Evolutionary conservation across 1,140 invertebrate genomes (phyloP).

Genomic region (Micrasema longulum): DNA sequence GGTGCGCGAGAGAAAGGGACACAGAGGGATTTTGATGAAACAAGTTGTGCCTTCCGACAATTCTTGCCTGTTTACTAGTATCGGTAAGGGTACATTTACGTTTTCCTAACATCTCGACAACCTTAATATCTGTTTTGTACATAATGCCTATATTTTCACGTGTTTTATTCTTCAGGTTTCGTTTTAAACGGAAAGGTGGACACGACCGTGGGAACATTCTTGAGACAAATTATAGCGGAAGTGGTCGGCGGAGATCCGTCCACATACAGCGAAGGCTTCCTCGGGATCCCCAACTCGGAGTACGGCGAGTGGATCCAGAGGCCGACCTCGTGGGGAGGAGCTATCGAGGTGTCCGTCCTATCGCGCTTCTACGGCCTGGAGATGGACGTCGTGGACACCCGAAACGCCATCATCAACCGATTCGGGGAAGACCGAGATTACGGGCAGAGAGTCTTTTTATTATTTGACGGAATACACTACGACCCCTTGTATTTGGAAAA

Average conservation of each 20-base stretch:
- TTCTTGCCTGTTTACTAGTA: slow-evolving; percentile 94
- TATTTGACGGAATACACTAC: slow-evolving; percentile 97
- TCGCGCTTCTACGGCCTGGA: slow-evolving; percentile 90
- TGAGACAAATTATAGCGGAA: slow-evolving; percentile 89
- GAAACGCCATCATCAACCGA: slow-evolving; percentile 89
- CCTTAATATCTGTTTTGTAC: too few species aligned
- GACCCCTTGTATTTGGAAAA: slow-evolving; percentile 90
- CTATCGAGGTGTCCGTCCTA: slow-evolving; percentile 90
- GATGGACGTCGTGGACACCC: slow-evolving; percentile 93
- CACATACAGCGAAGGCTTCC: slow-evolving; percentile 86
- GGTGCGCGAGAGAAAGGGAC: slow-evolving; percentile 59
- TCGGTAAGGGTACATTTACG: slow-evolving; percentile 67
- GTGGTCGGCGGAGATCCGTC: slow-evolving; percentile 81
- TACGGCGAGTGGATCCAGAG: slow-evolving; percentile 91
- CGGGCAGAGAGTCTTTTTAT: slow-evolving; percentile 84
- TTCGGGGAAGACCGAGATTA: slow-evolving; percentile 95
- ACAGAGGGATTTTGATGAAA: slow-evolving; percentile 85
- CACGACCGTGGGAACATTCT: slow-evolving; percentile 74
- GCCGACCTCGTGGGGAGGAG: slow-evolving; percentile 92
- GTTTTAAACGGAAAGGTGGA: slow-evolving; percentile 82
- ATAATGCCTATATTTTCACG: too few species aligned
- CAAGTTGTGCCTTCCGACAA: slow-evolving; percentile 94
- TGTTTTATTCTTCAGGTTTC: slow-evolving; percentile 70
- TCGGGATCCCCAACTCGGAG: slow-evolving; percentile 86
- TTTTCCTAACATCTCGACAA: background rate